Evolutionary conservation across 2,888 invertebrate species (phyloP).

Genomic region (Morpho achilles): DNA sequence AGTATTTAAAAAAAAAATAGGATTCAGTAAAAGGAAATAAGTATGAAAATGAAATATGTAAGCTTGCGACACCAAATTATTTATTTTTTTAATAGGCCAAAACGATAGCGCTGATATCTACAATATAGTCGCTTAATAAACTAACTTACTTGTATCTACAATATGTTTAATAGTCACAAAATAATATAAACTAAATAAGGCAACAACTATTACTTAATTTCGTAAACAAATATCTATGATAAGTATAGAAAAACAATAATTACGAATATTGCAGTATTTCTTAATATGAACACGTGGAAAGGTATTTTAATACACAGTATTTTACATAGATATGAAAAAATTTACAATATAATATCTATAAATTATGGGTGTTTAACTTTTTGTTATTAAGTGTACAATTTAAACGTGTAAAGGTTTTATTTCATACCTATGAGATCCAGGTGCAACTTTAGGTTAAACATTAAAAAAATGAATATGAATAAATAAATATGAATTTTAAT

Average conservation of each 20-base stretch:
- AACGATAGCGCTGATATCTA: slow-evolving; percentile 77
- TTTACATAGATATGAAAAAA: slow-evolving; percentile 23
- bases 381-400: slow-evolving; percentile 16
- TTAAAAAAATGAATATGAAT: too few relatives aligned
- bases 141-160: slow-evolving; percentile 71
- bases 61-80: slow-evolving; percentile 73
- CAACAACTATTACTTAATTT: slow-evolving; percentile 74
- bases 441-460: slow-evolving; percentile 8
- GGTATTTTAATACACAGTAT: slow-evolving; percentile 41
- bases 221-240: slow-evolving; percentile 55
- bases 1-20: too few relatives aligned
- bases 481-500: too few relatives aligned
- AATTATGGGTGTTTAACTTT: slow-evolving; percentile 19
- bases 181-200: slow-evolving; percentile 78
- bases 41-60: not conserved
- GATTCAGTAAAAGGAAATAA: not conserved
- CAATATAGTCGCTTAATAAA: slow-evolving; percentile 73
- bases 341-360: slow-evolving; percentile 21
- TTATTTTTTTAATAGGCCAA: slow-evolving; percentile 76
- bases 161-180: slow-evolving; percentile 72
- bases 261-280: slow-evolving; percentile 45
- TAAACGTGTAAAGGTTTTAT: not conserved
- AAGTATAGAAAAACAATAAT: slow-evolving; percentile 30
- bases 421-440: slow-evolving; percentile 3
- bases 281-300: slow-evolving; percentile 59